Conservation (phyloP, 2,797 vertebrate genomes). For the Myotis findleyi region DNA sequence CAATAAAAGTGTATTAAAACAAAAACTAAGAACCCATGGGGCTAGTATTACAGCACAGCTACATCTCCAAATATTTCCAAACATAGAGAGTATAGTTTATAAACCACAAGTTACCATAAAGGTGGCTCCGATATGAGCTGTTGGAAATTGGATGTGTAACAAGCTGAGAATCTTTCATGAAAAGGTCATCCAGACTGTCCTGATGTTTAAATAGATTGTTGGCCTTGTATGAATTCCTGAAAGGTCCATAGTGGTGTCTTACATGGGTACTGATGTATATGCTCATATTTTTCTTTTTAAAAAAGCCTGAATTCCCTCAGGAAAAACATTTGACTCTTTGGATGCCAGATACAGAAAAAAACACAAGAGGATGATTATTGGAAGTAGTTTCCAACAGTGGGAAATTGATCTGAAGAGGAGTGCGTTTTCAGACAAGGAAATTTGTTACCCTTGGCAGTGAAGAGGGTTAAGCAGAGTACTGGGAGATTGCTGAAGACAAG, state of each 20-base stretch:
- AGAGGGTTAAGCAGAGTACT: neutral
- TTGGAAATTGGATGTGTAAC: neutral
- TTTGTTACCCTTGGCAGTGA: neutral
- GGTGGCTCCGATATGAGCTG: neutral
- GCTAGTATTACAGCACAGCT: neutral
- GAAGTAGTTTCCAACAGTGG: neutral
- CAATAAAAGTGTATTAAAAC: too few species aligned
- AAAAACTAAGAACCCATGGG: neutral
- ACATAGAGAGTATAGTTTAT: neutral
- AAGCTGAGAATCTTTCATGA: neutral
- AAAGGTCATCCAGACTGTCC: neutral
- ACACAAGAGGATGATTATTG: neutral
- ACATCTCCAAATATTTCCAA: neutral
- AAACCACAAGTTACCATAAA: neutral
- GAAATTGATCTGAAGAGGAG: neutral
- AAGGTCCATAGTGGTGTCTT: neutral
- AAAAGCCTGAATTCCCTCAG: neutral
- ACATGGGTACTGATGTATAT: neutral
- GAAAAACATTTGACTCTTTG: neutral
- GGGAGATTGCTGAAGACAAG: neutral
- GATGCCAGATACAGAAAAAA: slow-evolving; percentile 37
- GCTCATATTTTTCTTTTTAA: slow-evolving; percentile 26
- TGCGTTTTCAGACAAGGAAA: neutral
- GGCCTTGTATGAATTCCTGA: neutral
- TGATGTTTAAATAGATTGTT: neutral